These are phyloP conservation scores for Lutjanus argentimaculatus DNA, from an alignment of 2,797 vertebrate genomes.

Conservation along the genomic window DNA sequence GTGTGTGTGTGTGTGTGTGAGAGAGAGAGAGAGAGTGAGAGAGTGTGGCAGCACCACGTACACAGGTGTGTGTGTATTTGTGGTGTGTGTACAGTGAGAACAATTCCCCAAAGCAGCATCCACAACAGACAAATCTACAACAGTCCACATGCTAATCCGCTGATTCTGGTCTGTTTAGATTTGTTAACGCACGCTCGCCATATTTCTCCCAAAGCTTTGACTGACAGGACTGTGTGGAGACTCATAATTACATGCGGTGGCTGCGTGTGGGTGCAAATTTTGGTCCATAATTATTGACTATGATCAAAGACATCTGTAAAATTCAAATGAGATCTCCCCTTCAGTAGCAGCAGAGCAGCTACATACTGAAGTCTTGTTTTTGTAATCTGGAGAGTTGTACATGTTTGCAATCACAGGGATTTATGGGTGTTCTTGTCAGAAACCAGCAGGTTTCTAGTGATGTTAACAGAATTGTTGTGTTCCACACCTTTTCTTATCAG, in stretches of 20 bases:
- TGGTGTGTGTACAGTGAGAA: slow-evolving; percentile 10
- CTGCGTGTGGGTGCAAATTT: slow-evolving; percentile 19
- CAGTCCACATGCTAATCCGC: slow-evolving; percentile 54
- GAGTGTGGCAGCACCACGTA: neutral
- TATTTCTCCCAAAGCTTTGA: slow-evolving; percentile 57
- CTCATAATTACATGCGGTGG: slow-evolving; percentile 9
- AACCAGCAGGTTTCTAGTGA: neutral
- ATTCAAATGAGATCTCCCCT: neutral
- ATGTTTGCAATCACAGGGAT: neutral
- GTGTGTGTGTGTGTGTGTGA: neutral
- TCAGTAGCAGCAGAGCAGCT: neutral
- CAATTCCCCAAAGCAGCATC: slow-evolving; percentile 28
- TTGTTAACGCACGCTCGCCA: slow-evolving; percentile 22
- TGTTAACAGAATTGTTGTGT: neutral
- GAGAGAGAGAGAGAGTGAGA: no score
- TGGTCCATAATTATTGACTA: slow-evolving; percentile 19
- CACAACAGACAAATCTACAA: slow-evolving; percentile 27
- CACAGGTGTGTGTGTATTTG: neutral
- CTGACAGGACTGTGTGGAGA: slow-evolving; percentile 54
- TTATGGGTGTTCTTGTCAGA: neutral
- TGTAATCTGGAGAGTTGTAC: neutral
- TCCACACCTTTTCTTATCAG: neutral
- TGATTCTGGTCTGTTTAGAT: slow-evolving; percentile 56
- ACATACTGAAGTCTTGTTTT: neutral
- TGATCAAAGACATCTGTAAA: slow-evolving; percentile 9